Conservation (phyloP, 2,888 invertebrate species). For the Rapana venosa region DNA sequence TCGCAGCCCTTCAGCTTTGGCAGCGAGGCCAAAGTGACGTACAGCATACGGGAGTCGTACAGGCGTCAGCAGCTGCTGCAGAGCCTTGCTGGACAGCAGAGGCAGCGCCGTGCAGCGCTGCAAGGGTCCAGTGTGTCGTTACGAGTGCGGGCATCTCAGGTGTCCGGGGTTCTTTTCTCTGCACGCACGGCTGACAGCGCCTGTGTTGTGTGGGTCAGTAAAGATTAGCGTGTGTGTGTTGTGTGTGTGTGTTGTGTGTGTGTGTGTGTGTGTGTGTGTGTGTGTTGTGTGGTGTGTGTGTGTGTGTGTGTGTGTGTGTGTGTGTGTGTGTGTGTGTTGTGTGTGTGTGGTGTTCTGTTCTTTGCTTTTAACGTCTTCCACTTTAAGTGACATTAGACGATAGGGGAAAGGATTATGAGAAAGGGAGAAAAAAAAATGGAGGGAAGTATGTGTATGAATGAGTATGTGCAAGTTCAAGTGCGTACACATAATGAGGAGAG, state of each 20-base stretch:
- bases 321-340: neutral
- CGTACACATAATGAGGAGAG: neutral
- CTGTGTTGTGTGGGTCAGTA: conserved; percentile 80
- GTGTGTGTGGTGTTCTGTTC: neutral
- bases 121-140: conserved; percentile 86
- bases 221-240: neutral
- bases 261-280: neutral
- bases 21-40: conserved; percentile 88
- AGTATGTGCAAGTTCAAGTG: neutral
- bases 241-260: neutral
- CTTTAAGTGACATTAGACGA: neutral
- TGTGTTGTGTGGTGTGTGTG: neutral
- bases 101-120: conserved; percentile 49
- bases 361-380: neutral
- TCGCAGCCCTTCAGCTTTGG: conserved; percentile 89
- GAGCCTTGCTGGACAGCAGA: conserved; percentile 36
- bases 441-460: too few relatives aligned
- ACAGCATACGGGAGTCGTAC: conserved; percentile 86
- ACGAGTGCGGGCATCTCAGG: conserved; percentile 88
- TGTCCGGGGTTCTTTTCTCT: conserved; percentile 90
- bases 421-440: too few relatives aligned
- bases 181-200: conserved; percentile 92
- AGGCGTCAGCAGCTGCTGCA: conserved; percentile 89
- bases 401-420: too few relatives aligned
- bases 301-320: neutral